Conservation (phyloP, 2,888 invertebrate genomes). For the Scrobipalpa costella region DNA sequence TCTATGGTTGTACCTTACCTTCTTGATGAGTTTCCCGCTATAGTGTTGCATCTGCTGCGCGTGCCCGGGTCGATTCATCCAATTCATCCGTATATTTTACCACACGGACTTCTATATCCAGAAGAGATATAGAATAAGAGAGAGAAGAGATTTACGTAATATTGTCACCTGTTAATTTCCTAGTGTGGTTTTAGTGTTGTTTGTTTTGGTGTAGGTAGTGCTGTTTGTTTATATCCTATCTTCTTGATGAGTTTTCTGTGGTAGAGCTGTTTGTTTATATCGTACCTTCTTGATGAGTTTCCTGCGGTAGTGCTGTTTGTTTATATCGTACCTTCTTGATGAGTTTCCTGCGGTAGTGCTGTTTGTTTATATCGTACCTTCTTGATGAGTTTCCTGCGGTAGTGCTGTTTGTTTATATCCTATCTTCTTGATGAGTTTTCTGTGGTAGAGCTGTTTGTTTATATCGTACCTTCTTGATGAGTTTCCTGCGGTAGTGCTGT, state of each 20-base stretch:
- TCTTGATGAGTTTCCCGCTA: not conserved
- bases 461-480: constrained; percentile 80
- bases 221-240: not conserved
- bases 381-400: constrained; percentile 92
- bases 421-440: constrained; percentile 85
- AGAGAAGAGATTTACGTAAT: constrained; percentile 85
- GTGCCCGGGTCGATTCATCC: constrained; percentile 78
- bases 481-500: constrained; percentile 87
- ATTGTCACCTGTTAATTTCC: too few species aligned
- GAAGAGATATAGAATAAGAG: too few species aligned
- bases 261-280: not conserved
- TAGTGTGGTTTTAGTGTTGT: too few species aligned
- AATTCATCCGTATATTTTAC: constrained; percentile 98
- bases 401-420: constrained; percentile 87
- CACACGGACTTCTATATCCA: constrained; percentile 97
- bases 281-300: constrained; percentile 78
- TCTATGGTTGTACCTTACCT: too few species aligned
- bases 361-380: constrained; percentile 86
- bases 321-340: constrained; percentile 86
- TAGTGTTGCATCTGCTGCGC: not conserved
- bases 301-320: constrained; percentile 92
- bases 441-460: constrained; percentile 90
- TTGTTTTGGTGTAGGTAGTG: too few species aligned
- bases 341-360: constrained; percentile 94
- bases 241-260: constrained; percentile 84